Percentiles rank a stretch among this genome's conserved stretches.
These are phyloP conservation scores for Rhopalosiphum nymphaeae DNA, from an alignment of 2,888 invertebrate genomes.

Conservation along the genomic window DNA sequence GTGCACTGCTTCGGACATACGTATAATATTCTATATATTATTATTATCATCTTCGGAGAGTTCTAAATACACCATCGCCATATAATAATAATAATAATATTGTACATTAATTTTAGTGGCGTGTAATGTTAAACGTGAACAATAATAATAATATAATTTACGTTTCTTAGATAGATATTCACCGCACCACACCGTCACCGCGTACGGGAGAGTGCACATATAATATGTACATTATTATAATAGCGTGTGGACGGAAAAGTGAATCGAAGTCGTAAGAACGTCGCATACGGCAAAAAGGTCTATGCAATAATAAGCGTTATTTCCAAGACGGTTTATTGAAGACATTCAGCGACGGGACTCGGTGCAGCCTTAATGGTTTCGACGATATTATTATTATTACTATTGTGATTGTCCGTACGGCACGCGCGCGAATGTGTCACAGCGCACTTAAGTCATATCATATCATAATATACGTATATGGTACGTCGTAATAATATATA, in stretches of 20 bases:
- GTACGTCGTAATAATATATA: background rate
- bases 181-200: background rate
- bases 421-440: background rate
- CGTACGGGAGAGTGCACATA: background rate
- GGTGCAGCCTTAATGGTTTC: background rate
- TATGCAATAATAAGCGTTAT: background rate
- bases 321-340: background rate
- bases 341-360: background rate
- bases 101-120: background rate
- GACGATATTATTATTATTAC: background rate
- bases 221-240: background rate
- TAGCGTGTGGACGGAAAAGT: background rate
- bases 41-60: background rate
- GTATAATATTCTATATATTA: background rate
- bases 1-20: background rate
- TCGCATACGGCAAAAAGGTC: background rate
- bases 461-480: background rate
- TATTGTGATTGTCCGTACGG: background rate
- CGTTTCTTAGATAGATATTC: background rate
- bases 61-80: background rate
- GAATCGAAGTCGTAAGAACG: background rate
- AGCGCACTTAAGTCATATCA: background rate
- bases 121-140: background rate
- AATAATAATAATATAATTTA: background rate
- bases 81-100: background rate